Conservation (phyloP, 1,140 invertebrate species). For the Probaryconus sp. region DNA sequence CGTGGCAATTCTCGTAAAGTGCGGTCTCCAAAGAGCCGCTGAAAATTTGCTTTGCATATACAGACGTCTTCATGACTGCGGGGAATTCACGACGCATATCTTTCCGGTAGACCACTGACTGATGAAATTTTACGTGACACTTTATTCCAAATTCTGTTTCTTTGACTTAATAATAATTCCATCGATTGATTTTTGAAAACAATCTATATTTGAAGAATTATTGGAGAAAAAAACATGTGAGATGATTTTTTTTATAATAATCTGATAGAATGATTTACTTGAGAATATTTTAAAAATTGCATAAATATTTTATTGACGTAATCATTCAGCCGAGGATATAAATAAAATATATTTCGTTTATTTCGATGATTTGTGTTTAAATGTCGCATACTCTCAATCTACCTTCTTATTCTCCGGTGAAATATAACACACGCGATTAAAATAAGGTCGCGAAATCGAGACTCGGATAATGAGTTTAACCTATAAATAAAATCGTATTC, state of each 20-base stretch:
- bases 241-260: no score
- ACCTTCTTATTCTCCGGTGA: not conserved
- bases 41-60: slow-evolving; percentile 62
- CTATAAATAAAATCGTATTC: slow-evolving; percentile 34
- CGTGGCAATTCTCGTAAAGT: slow-evolving; percentile 64
- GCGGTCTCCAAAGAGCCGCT: slow-evolving; percentile 61
- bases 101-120: slow-evolving; percentile 9
- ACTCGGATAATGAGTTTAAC: not conserved
- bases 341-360: no score
- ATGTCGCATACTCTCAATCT: not conserved
- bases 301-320: no score
- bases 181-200: no score
- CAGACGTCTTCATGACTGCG: slow-evolving; percentile 68
- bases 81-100: slow-evolving; percentile 46
- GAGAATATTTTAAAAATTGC: no score
- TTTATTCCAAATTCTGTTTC: not conserved
- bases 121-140: slow-evolving; percentile 19
- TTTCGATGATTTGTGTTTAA: not conserved
- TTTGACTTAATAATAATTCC: not conserved
- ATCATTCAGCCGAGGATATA: no score
- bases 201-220: no score
- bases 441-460: slow-evolving; percentile 1
- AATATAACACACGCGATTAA: not conserved
- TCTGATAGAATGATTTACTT: no score
- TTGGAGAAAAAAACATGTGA: no score